Evolutionary conservation across 2,888 invertebrate genomes (phyloP).

Genomic region (Agrotis exclamationis): DNA sequence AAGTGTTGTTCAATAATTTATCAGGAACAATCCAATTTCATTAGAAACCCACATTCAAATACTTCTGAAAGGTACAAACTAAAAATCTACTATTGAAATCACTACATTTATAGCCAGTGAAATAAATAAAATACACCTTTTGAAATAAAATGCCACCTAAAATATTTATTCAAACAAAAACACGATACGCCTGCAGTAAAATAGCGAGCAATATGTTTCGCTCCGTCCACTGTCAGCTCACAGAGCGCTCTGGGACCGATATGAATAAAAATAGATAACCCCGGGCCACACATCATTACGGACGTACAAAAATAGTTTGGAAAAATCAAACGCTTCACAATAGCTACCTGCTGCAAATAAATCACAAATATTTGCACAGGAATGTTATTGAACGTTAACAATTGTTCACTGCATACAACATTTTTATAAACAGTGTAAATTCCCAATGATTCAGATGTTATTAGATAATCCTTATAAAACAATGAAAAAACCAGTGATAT

Average conservation of each 20-base stretch:
- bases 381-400: constrained; percentile 2
- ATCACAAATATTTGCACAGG: neutral
- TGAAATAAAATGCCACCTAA: constrained; percentile 6
- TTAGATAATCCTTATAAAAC: constrained; percentile 24
- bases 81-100: neutral
- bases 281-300: constrained; percentile 56
- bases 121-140: constrained; percentile 8
- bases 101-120: neutral
- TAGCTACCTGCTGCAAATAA: constrained; percentile 19
- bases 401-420: neutral
- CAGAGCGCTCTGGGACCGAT: constrained; percentile 28
- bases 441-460: constrained; percentile 29
- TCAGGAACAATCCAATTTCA: too few species aligned
- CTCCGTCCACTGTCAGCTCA: constrained; percentile 55
- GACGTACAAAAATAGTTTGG: constrained; percentile 47
- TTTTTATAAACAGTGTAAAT: constrained; percentile 21
- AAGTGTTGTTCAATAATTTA: too few species aligned
- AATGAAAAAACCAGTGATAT: constrained; percentile 15
- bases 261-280: constrained; percentile 59
- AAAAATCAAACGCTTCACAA: constrained; percentile 35
- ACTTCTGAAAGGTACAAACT: neutral
- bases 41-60: neutral
- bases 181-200: constrained; percentile 55
- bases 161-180: constrained; percentile 37
- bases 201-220: constrained; percentile 54